Percentiles rank a stretch among this genome's conserved stretches.
Evolutionary conservation across 2,113 vertebrate species (phyloP).

Genomic region (Elachura formosa): DNA sequence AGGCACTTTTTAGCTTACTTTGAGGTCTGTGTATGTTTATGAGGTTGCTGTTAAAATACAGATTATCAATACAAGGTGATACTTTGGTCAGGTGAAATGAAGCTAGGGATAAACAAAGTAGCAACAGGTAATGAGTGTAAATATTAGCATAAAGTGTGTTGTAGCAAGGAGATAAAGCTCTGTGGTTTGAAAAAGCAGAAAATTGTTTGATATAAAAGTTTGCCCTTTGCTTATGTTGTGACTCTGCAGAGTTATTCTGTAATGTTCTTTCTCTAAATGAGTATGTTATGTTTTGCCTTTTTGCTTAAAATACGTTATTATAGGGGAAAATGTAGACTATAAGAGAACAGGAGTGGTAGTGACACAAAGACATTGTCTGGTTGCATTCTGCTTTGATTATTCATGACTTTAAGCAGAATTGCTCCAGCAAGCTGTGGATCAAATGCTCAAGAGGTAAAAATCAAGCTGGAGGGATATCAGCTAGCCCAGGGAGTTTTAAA

Average conservation of each 20-base stretch:
- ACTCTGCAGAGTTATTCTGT: neutral
- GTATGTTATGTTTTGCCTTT: neutral
- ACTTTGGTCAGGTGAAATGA: neutral
- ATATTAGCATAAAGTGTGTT: neutral
- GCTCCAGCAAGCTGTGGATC: accelerated
- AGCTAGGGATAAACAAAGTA: neutral
- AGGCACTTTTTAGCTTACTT: accelerated
- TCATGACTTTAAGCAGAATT: neutral
- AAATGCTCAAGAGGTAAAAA: neutral
- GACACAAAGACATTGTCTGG: neutral
- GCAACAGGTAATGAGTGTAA: neutral
- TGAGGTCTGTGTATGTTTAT: accelerated
- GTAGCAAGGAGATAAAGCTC: neutral
- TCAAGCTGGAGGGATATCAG: neutral
- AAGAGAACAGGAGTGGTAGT: neutral
- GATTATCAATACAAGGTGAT: neutral
- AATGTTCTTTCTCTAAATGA: neutral
- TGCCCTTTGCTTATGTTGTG: neutral
- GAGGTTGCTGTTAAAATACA: neutral
- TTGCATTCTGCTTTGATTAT: neutral
- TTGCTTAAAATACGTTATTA: neutral
- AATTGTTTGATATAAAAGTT: accelerated
- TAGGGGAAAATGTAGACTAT: neutral
- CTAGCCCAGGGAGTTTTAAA: neutral
- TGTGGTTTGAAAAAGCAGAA: neutral